A percentile compares a stretch with the other conserved stretches of the same genome.
These are phyloP conservation scores for Syncerus caffer DNA, from an alignment of 2,797 vertebrate genomes.

Conservation along the genomic window DNA sequence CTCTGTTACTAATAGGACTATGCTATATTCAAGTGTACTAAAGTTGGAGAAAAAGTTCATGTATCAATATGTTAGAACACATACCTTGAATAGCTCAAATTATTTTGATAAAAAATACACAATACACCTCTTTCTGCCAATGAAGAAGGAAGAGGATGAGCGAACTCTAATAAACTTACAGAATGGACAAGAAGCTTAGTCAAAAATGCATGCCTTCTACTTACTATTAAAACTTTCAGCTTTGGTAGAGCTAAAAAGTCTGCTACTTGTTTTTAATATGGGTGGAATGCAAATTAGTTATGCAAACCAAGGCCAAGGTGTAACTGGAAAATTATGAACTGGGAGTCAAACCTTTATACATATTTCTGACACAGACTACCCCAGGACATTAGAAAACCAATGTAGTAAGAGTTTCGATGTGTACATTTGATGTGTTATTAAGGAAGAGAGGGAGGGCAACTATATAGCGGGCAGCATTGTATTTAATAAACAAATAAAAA, in stretches of 20 bases:
- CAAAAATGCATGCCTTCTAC: slow-evolving; percentile 22
- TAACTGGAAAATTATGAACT: slow-evolving; percentile 27
- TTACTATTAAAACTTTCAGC: not conserved
- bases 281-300: slow-evolving; percentile 31
- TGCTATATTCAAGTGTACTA: not conserved
- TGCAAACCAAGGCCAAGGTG: not conserved
- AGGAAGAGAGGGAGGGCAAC: not conserved
- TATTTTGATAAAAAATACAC: not conserved
- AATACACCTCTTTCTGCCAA: not conserved
- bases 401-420: not conserved
- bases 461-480: not conserved
- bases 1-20: not conserved
- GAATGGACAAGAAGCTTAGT: not conserved
- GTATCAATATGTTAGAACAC: not conserved
- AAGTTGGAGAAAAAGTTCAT: not conserved
- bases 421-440: slow-evolving; percentile 15
- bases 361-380: not conserved
- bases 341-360: slow-evolving; percentile 1
- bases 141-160: not conserved
- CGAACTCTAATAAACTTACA: not conserved
- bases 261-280: slow-evolving; percentile 45
- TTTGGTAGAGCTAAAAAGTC: slow-evolving; percentile 17
- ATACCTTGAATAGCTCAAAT: slow-evolving; percentile 2
- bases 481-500: slow-evolving; percentile 25
- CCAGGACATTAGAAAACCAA: not conserved